Evolutionary conservation across 2,797 vertebrate species (phyloP), one percentile per base, ranked within the genome.

Genomic region (Cephalopachus bancanus): DNA sequence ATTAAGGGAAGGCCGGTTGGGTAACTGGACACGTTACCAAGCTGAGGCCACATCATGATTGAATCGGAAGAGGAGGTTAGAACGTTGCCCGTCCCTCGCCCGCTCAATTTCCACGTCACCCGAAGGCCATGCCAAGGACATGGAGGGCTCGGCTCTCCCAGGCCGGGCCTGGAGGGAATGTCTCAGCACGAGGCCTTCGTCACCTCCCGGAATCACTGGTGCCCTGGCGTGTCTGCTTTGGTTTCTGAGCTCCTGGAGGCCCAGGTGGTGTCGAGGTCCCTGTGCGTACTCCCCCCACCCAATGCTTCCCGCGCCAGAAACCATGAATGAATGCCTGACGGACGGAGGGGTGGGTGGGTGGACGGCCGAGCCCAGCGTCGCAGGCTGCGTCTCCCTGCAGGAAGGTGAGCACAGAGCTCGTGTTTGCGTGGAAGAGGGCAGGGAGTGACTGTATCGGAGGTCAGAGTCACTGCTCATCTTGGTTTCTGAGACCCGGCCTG

Each of bases 191-290:
- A 37, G n/a, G 33, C 17, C 30, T 53, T 72, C 65, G 57, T 78
- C 64, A 30, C 60, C 37, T 75, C 78, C 95, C 33, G 37, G 33
- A 83, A 79, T 64, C 71, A 51, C 67, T 72, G 83, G 65, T n/a
- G 62, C 44, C 55, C 28, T 91, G 57, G 59, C 19, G 86, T 74
- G 64, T 89, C 33, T 78, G 26, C 51, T 71, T 83, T 83, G 71
- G 65, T 72, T 79, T 94, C 83, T 92, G 79, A 80, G 44, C 64
- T 80, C n/a, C 33, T 55, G 7, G 26, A 84, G 26, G n/a, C 83
- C 30, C 16, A 89, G 78, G 30, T 55, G 59, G 20, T 84, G 64
- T 89, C 79, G 59, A 7, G 69, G 37, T 37, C 37, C 2, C 37
- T 37, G 37, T 37, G 37, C 37, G 37, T 37, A 37, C 37, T 37